Percentiles rank a stretch among this genome's conserved stretches.
These are phyloP conservation scores for Acanthococcus lagerstroemiae DNA, from an alignment of 2,888 invertebrate genomes.

Conservation along the genomic window DNA sequence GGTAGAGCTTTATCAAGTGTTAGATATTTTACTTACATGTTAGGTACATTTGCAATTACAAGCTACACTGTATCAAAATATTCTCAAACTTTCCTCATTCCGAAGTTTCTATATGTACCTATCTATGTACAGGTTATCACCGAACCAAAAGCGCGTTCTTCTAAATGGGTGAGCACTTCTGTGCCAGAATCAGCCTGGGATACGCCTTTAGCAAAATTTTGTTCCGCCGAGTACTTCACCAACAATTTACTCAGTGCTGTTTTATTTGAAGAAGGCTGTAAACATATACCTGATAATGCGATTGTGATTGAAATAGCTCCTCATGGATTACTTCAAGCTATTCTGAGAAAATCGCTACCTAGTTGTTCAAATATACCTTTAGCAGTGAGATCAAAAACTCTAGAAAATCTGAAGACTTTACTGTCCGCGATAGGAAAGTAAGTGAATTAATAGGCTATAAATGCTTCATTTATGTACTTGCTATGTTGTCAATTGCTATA, in stretches of 20 bases:
- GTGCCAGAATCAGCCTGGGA: slow-evolving; percentile 52
- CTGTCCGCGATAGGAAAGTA: slow-evolving; percentile 56
- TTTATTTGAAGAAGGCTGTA: slow-evolving; percentile 50
- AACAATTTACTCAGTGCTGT: slow-evolving; percentile 48
- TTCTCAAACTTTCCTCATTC: too few relatives aligned
- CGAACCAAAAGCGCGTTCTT: slow-evolving; percentile 45
- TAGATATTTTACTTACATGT: not conserved
- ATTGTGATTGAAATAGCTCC: slow-evolving; percentile 55
- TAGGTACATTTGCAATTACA: too few relatives aligned
- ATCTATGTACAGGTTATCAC: slow-evolving; percentile 42
- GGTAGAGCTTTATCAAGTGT: slow-evolving; percentile 40
- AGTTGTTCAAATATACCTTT: slow-evolving; percentile 56
- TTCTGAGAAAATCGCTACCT: slow-evolving; percentile 49
- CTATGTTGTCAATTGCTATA: too few relatives aligned
- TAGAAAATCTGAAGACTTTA: slow-evolving; percentile 46
- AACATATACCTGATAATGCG: slow-evolving; percentile 54
- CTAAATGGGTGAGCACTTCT: slow-evolving; percentile 56
- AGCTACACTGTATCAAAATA: too few relatives aligned
- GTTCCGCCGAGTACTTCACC: slow-evolving; percentile 50
- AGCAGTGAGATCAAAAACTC: slow-evolving; percentile 51
- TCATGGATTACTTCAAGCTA: slow-evolving; percentile 51
- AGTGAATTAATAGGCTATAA: slow-evolving; percentile 38
- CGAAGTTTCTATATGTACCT: too few relatives aligned
- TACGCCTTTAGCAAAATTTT: slow-evolving; percentile 43
- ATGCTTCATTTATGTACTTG: too few relatives aligned